Base-by-base conservation (phyloP, 2,113 vertebrate species). In the Myodes glareolus region DNA sequence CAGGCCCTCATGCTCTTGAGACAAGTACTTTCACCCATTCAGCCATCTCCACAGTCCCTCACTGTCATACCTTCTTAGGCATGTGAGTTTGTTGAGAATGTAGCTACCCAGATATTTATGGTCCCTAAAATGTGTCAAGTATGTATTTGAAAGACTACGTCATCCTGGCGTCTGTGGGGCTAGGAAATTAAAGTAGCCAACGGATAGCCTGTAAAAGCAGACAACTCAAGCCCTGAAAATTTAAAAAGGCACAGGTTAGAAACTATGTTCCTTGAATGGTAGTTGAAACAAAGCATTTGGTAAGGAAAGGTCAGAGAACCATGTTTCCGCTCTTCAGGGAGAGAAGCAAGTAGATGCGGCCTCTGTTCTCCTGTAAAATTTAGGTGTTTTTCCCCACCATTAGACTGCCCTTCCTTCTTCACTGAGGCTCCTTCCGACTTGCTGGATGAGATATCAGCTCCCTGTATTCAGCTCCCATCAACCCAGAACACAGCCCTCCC, bases 401-500 rank as follows among this genome's bases (percentile, higher is more conserved):
- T 23, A 39, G 73, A 0, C 12, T 19, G 31, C 81, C 25, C 12
- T 21, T 23, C 73, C 8, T 1, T 23, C 21, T 50, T 88, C 19
- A 7, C 13, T 55, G 45, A 87, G 65, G 27, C 16, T 85, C n/a
- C 58, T 84, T 42, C 58, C 17, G n/a, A 65, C 25, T 45, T 36
- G 23, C 23, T 31, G 42, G 61, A 5, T 14, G 33, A 50, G 39
- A 14, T 6, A n/a, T 58, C 36, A 47, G 5, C 29, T 90, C 10
- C n/a, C 7, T 10, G 7, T 29, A 23, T 23, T 11, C 0, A 7
- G 50, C 25, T n/a, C 50, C 16, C 2, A 25, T 21, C 16, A 27
- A 45, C 75, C 21, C 1, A 8, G 4, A 10, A 13, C 5, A 7
- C 3, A 29, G 5, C 39, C 7, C 7, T 65, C 10, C 45, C 13